A percentile compares a stretch with the other conserved stretches of the same genome.
Conservation (phyloP, 2,888 invertebrate species). For the Ariolimax columbianus region DNA sequence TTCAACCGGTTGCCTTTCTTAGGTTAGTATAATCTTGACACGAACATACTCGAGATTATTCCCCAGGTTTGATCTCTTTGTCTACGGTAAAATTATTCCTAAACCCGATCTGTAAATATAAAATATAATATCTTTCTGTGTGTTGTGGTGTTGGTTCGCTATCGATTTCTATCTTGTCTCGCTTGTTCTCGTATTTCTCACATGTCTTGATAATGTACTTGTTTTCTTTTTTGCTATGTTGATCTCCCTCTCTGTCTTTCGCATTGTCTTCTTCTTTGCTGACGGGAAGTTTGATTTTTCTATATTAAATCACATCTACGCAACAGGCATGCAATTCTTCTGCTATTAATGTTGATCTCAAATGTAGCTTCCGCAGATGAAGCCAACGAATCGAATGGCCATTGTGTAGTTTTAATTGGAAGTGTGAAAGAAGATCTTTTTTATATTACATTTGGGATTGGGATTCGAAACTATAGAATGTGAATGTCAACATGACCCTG, state of each 20-base stretch:
- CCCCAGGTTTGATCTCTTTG: too few species aligned
- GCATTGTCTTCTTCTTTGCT: neutral
- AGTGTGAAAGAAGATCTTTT: neutral
- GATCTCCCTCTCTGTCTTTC: neutral
- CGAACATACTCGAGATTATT: too few species aligned
- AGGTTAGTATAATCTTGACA: too few species aligned
- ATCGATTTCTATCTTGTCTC: too few species aligned
- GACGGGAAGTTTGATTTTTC: neutral
- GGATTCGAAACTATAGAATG: too few species aligned
- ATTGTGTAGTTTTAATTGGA: neutral
- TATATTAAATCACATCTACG: neutral
- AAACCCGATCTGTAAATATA: too few species aligned
- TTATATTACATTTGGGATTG: too few species aligned
- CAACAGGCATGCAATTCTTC: neutral
- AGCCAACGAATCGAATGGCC: neutral
- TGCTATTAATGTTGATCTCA: neutral
- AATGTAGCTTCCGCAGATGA: neutral
- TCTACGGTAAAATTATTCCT: too few species aligned
- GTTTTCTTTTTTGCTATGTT: neutral
- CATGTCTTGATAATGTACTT: neutral
- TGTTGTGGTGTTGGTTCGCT: too few species aligned
- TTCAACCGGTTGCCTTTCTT: too few species aligned
- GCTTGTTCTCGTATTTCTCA: neutral
- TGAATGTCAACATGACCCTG: too few species aligned
- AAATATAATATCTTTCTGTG: too few species aligned